Conservation (phyloP, 2,797 vertebrate genomes). For the Momotus momota region DNA sequence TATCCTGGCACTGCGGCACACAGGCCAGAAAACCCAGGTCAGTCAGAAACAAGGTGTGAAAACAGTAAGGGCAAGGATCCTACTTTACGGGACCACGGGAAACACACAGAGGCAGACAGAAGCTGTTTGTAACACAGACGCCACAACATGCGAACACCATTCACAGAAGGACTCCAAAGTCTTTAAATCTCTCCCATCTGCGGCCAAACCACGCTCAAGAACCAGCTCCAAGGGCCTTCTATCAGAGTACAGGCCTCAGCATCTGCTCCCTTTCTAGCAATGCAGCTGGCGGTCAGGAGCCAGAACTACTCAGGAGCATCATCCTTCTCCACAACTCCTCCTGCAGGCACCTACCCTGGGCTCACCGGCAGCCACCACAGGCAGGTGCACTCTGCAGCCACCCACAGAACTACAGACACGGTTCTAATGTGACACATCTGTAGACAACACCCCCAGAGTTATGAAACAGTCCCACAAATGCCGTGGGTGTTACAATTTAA, state of each 20-base stretch:
- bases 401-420: fast-evolving
- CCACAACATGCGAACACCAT: not conserved
- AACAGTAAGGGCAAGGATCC: not conserved
- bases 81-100: not conserved
- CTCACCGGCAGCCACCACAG: not conserved
- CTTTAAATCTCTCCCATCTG: not conserved
- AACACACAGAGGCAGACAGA: not conserved
- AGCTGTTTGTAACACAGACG: not conserved
- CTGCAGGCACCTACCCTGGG: fast-evolving
- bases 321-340: not conserved
- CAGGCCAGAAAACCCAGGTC: not conserved
- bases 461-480: fast-evolving
- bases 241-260: not conserved
- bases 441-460: fast-evolving
- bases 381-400: not conserved
- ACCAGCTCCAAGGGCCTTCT: not conserved
- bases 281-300: not conserved
- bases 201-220: not conserved
- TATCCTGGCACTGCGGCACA: not conserved
- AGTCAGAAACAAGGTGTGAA: not conserved
- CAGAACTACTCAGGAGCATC: not conserved
- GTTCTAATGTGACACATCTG: fast-evolving
- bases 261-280: not conserved
- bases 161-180: not conserved
- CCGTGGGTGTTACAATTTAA: fast-evolving